phyloP scores from a whole-genome alignment of 2,888 invertebrate genomes.

The Helleia helle region DNA sequence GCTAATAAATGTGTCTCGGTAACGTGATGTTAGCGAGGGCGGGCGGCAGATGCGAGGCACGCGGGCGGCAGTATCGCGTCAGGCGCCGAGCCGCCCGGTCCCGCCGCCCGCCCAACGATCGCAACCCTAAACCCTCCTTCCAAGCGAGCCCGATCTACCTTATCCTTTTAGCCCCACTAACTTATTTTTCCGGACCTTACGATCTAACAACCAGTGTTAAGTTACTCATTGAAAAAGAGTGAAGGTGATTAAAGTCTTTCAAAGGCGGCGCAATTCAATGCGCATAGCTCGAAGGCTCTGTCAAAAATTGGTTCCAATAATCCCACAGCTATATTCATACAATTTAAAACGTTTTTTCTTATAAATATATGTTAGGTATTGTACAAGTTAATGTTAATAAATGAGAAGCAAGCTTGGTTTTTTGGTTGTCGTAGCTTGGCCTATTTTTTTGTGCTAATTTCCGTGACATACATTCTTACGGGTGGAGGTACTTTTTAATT shows the following conservation, averaged over 20 bases:
- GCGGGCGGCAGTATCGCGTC: conserved; percentile 62
- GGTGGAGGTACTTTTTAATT: conserved; percentile 9
- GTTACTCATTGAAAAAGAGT: conserved; percentile 15
- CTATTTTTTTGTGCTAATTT: conserved; percentile 22
- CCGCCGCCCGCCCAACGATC: conserved; percentile 29
- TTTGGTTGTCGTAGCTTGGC: conserved; percentile 19
- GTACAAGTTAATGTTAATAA: background rate
- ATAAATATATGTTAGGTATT: background rate
- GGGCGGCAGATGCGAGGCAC: conserved; percentile 37
- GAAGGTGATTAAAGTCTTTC: conserved; percentile 38
- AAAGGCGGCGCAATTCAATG: conserved; percentile 61
- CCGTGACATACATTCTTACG: conserved; percentile 20
- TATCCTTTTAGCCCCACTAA: background rate
- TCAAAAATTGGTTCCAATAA: conserved; percentile 17
- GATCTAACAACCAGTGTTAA: background rate
- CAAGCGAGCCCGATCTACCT: conserved; percentile 19
- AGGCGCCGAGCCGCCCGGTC: conserved; percentile 61
- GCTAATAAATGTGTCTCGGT: conserved; percentile 65
- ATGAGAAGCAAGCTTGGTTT: background rate
- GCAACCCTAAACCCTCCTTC: conserved; percentile 33
- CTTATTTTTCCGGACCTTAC: background rate
- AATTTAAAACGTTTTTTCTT: background rate
- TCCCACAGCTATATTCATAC: background rate
- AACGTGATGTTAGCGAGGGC: conserved; percentile 62
- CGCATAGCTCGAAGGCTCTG: conserved; percentile 50